Conservation (phyloP, 2,888 invertebrate species). For the Megaustenia siamemsis region DNA sequence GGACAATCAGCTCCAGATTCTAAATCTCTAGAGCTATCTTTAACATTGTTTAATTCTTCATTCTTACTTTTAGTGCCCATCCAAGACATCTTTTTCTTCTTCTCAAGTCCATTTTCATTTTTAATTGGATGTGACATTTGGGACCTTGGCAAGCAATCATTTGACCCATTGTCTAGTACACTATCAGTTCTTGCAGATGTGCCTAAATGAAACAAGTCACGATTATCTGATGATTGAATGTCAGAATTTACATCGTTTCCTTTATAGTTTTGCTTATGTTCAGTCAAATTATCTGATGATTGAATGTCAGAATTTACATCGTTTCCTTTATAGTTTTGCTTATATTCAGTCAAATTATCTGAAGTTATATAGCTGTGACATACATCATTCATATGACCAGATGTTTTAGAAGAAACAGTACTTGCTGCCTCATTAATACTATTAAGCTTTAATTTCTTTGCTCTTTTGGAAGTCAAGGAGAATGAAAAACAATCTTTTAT, state of each 20-base stretch:
- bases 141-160: not conserved
- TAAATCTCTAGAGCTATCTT: not conserved
- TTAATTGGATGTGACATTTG: not conserved
- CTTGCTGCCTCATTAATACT: not conserved
- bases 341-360: not conserved
- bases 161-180: not conserved
- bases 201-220: not conserved
- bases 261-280: not conserved
- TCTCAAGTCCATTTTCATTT: slow-evolving; percentile 11
- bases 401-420: not conserved
- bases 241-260: too few species aligned
- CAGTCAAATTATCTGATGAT: not conserved
- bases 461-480: not conserved
- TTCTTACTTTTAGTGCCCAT: not conserved
- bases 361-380: not conserved
- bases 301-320: too few species aligned
- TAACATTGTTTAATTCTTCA: not conserved
- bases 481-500: not conserved
- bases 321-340: not conserved
- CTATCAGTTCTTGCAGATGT: not conserved
- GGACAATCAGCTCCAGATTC: not conserved
- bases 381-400: not conserved
- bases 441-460: not conserved
- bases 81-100: slow-evolving; percentile 30
- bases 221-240: not conserved